phyloP scores from a whole-genome alignment of 64 coral and sea anemone species.

The Platygyra sinensis region DNA sequence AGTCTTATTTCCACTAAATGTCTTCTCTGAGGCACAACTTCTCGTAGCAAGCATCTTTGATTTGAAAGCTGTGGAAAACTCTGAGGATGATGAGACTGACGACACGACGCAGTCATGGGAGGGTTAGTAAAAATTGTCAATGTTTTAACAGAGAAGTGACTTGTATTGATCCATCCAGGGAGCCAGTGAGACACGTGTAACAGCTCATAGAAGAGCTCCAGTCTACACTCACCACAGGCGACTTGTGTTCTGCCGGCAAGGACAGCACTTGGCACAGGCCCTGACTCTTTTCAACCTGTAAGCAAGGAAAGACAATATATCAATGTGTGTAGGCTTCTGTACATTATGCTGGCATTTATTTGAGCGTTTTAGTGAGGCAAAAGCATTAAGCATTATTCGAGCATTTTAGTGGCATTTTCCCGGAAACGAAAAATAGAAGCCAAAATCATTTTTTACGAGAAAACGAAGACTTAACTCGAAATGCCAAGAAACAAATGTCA shows the following conservation, averaged over 20 bases:
- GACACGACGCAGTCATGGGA: background rate
- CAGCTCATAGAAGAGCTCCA: slow-evolving; percentile 88
- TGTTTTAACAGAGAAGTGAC: slow-evolving; percentile 81
- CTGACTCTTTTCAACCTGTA: slow-evolving; percentile 63
- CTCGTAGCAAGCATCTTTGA: no score
- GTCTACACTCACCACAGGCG: slow-evolving; percentile 83
- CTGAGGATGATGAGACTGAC: background rate
- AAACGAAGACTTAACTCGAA: no score
- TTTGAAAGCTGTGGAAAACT: background rate
- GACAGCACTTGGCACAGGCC: slow-evolving; percentile 53
- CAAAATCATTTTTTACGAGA: no score
- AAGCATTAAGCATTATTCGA: no score
- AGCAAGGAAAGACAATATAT: background rate
- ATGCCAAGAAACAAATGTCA: no score
- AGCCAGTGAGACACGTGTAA: slow-evolving; percentile 84
- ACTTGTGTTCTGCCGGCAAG: slow-evolving; percentile 68
- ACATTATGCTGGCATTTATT: no score
- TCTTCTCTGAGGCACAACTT: no score
- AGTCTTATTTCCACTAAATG: no score
- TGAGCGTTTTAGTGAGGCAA: no score
- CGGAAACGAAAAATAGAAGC: no score
- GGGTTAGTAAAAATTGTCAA: background rate
- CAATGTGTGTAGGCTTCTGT: no score
- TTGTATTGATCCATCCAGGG: slow-evolving; percentile 67
- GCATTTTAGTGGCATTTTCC: no score